phyloP scores from a whole-genome alignment of 2,113 vertebrate species.

The Propithecus coquereli region DNA sequence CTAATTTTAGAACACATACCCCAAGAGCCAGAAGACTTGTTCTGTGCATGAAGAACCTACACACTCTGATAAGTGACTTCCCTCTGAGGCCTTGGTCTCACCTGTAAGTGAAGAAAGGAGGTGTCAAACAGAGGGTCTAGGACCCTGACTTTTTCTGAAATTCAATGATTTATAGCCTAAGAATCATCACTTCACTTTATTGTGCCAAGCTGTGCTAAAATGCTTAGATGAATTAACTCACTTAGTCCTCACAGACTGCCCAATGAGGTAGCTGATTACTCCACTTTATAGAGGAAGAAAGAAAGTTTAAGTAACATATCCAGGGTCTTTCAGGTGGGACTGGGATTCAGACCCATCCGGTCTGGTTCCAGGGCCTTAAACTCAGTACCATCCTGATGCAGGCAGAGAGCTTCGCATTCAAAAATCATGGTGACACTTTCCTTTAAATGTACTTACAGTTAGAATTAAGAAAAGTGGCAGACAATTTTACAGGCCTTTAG shows the following conservation, averaged over 20 bases:
- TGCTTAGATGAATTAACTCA: accelerated
- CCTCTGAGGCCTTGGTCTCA: neutral
- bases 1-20: neutral
- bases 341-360: neutral
- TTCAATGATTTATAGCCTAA: accelerated
- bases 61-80: neutral
- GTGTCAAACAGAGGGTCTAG: neutral
- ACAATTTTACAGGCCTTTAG: neutral
- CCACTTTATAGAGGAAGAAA: neutral
- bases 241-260: neutral
- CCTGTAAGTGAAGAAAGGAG: neutral
- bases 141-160: neutral
- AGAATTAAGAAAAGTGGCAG: neutral
- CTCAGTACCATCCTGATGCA: neutral
- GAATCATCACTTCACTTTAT: too few species aligned
- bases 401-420: neutral
- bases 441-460: neutral
- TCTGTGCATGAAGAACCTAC: neutral
- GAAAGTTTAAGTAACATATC: accelerated
- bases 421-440: accelerated
- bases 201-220: accelerated
- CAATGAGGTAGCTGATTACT: neutral
- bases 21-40: neutral
- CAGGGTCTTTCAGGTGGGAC: neutral
- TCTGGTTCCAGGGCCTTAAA: neutral